Base-by-base conservation (phyloP, 1,140 invertebrate genomes). In the Solen grandis region DNA sequence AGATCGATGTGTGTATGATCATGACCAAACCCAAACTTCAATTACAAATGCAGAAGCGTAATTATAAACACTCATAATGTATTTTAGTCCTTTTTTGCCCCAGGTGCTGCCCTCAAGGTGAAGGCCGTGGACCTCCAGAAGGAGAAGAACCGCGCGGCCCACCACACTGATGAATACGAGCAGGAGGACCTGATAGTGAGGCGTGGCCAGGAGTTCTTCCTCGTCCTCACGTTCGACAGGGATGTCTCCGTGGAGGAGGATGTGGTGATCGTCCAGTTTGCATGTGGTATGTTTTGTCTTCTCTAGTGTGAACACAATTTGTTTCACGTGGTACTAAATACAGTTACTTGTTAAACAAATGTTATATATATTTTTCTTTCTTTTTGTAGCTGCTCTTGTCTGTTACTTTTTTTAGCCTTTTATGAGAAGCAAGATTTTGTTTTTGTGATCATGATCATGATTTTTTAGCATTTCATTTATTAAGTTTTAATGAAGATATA, bases 201-300 rank as follows among this genome's bases (percentile, higher is more conserved):
- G 83, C 93, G 97, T 83, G 97, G 97, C 0, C 96, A 97, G 90
- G 93, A 95, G 22, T 98, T 98, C 91, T 93, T 94, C 77, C 82
- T 98, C 10, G 94, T 94, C 78, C 91, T 98, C 1, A 94, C 93
- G 4, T 93, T 97, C 69, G 96, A 95, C 83, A 93, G 96, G 27
- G 93, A 95, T 14, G 63, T 86, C 22, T 63, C 84, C 65, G 38
- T 33, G n/a, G 65, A 82, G 1, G 33, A 65, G n/a, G 86, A 87
- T 36, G 5, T 65, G 4, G 60, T 87, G 3, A 14, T 72, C 22
- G 19, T 86, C 14, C 85, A 87, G 72, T 82, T 87, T 46, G 50
- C 79, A 22, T 83, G 77, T 57, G 86, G 86, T 87, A 16, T 33
- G 74, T 73, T 31, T n/a, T n/a, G 16, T 38, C 5, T 0, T 41